These are phyloP conservation scores for Plebejus anna DNA, from an alignment of 2,888 invertebrate genomes.

Conservation along the genomic window DNA sequence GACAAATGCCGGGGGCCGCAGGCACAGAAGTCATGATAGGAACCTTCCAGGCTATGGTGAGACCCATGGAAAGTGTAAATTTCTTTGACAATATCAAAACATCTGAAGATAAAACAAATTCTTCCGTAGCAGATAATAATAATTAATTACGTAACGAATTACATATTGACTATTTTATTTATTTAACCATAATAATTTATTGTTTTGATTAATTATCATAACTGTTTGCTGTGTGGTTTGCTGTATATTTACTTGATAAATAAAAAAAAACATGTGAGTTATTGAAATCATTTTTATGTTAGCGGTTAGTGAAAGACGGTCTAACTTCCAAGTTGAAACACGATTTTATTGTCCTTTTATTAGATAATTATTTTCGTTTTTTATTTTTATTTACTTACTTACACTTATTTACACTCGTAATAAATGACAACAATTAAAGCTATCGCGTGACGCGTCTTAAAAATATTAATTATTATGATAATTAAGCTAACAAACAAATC, in stretches of 20 bases:
- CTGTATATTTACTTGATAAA: background rate
- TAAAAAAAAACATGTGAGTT: background rate
- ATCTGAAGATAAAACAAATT: background rate
- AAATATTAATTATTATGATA: too few relatives aligned
- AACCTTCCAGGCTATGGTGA: conserved; percentile 36
- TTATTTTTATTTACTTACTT: too few relatives aligned
- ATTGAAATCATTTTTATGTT: background rate
- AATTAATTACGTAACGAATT: background rate
- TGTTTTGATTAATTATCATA: background rate
- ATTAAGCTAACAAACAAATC: too few relatives aligned
- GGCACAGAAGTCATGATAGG: conserved; percentile 35
- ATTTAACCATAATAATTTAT: background rate
- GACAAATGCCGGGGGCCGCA: conserved; percentile 31
- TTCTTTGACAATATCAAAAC: background rate
- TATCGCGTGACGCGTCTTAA: too few relatives aligned
- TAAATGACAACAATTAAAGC: background rate
- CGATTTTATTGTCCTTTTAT: background rate
- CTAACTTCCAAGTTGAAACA: background rate
- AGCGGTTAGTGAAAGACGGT: background rate
- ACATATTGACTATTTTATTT: background rate
- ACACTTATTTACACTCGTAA: background rate
- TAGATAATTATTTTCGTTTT: background rate
- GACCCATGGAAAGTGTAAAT: conserved; percentile 30
- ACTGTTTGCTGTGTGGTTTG: background rate
- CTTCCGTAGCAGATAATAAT: background rate